Evolutionary conservation across 2,113 vertebrate species (phyloP).

Genomic region (Xiphias gladius): DNA sequence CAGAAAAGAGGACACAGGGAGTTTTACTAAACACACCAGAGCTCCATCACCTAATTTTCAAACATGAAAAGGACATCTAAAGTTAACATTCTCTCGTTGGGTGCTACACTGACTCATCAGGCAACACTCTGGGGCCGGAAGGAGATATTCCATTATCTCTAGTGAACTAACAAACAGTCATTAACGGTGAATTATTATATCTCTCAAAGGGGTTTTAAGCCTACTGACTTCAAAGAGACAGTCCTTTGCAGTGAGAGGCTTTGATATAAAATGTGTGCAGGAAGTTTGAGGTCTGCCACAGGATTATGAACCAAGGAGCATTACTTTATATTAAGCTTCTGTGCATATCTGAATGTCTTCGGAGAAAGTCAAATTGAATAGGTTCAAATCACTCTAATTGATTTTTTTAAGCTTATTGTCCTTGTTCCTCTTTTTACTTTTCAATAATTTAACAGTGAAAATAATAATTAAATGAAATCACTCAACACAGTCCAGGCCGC

Average conservation of each 20-base stretch:
- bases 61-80: background rate
- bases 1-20: background rate
- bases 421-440: background rate
- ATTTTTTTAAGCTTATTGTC: background rate
- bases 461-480: background rate
- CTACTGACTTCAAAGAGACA: conserved; percentile 57
- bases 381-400: too few species aligned
- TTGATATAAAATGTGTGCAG: conserved; percentile 32
- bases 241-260: conserved; percentile 22
- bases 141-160: conserved; percentile 42
- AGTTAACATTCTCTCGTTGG: background rate
- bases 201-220: conserved; percentile 30
- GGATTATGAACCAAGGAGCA: conserved; percentile 13
- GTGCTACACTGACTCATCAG: background rate
- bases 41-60: conserved; percentile 8
- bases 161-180: conserved; percentile 52
- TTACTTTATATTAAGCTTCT: background rate
- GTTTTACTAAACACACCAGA: background rate
- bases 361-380: background rate
- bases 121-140: background rate
- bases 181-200: conserved; percentile 49
- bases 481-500: background rate
- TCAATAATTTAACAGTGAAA: background rate
- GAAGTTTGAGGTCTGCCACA: conserved; percentile 27
- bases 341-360: background rate